These are phyloP conservation scores for Drosophila nebulosa DNA, from an alignment of 1,140 invertebrate species.

Conservation along the genomic window DNA sequence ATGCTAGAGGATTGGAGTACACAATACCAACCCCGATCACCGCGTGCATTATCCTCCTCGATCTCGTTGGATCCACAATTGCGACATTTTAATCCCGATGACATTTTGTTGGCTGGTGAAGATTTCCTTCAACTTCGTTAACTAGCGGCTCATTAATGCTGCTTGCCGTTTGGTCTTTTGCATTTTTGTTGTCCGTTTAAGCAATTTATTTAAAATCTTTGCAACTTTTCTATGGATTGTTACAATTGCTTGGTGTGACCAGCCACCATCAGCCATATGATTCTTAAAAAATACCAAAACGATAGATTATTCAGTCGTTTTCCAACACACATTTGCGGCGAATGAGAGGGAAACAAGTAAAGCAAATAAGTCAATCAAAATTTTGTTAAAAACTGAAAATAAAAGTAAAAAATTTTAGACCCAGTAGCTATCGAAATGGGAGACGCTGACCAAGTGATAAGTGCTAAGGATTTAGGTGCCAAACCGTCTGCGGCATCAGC, in stretches of 20 bases:
- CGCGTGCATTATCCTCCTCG: constrained; percentile 94
- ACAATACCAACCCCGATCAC: constrained; percentile 84
- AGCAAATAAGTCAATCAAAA: background rate
- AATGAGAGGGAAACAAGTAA: background rate
- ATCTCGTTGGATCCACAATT: constrained; percentile 97
- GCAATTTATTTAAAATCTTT: constrained; percentile 14
- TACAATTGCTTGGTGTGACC: background rate
- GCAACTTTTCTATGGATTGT: background rate
- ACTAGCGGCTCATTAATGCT: background rate
- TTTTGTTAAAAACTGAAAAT: constrained; percentile 22
- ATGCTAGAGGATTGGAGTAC: background rate
- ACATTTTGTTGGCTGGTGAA: constrained; percentile 48
- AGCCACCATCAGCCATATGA: background rate
- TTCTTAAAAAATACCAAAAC: background rate
- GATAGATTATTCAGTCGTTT: background rate
- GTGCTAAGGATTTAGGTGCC: constrained; percentile 10
- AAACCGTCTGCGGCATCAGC: constrained; percentile 23
- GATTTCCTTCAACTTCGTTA: background rate
- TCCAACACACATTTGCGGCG: background rate
- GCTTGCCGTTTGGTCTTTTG: background rate
- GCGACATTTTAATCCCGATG: constrained; percentile 86
- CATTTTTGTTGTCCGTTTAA: background rate
- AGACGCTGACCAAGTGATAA: constrained; percentile 48
- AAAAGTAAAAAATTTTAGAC: background rate
- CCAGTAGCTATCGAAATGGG: constrained; percentile 44